Evolutionary conservation across 2,113 vertebrate genomes (phyloP).

Genomic region (Dolichotis patagonum): DNA sequence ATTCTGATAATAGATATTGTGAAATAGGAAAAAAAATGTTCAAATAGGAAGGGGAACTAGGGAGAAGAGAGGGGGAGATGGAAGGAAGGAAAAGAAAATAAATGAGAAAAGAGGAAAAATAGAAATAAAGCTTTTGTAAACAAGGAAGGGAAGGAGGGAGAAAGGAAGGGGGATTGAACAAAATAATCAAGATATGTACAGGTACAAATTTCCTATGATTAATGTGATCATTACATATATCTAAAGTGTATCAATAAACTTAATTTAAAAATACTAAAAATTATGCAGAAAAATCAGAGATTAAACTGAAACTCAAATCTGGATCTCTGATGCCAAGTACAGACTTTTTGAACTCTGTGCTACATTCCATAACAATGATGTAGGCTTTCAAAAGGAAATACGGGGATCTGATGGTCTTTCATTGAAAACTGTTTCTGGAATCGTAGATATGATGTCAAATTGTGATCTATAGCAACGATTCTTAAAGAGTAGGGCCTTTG

Average conservation of each 20-base stretch:
- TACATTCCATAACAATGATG: neutral
- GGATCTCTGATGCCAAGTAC: neutral
- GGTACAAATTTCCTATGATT: neutral
- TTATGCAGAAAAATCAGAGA: neutral
- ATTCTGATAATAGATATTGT: neutral
- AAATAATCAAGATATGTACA: neutral
- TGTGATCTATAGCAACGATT: neutral
- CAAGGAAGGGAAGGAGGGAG: no score
- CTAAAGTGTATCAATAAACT: neutral
- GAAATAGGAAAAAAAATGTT: neutral
- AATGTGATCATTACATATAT: neutral
- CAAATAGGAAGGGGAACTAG: neutral
- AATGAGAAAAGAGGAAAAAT: neutral
- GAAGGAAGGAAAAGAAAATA: no score
- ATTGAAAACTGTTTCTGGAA: neutral
- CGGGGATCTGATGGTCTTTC: neutral
- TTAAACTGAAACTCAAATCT: neutral
- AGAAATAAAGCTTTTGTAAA: neutral
- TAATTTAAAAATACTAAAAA: neutral
- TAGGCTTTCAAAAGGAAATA: neutral
- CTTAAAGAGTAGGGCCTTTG: neutral
- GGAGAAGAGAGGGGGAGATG: no score
- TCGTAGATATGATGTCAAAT: neutral
- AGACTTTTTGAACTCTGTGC: neutral
- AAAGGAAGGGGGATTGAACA: neutral